Evolutionary conservation across 2,113 vertebrate species (phyloP).

Genomic region (Struthidea cinerea): DNA sequence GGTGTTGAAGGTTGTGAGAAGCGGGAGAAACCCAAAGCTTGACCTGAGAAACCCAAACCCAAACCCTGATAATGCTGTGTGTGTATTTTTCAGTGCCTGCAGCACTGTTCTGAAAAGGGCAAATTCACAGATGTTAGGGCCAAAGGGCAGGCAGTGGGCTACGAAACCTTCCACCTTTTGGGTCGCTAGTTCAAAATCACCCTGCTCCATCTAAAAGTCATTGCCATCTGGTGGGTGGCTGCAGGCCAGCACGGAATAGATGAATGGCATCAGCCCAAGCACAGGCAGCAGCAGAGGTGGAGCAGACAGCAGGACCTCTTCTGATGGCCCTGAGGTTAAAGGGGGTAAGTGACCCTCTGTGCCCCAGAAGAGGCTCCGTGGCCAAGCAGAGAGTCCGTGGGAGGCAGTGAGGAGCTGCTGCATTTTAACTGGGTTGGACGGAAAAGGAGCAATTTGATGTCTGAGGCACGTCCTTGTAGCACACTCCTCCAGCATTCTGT

Average conservation of each 20-base stretch:
- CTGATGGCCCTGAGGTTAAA: neutral
- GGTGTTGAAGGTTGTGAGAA: neutral
- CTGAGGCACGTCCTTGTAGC: neutral
- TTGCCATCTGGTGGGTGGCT: slow-evolving; percentile 52
- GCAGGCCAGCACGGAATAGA: neutral
- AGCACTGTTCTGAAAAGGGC: neutral
- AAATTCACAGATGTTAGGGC: slow-evolving; percentile 36
- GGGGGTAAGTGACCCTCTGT: neutral
- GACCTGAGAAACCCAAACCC: no score
- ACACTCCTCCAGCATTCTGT: neutral
- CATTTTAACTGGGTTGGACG: neutral
- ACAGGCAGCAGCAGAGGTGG: neutral
- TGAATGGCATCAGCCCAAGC: neutral
- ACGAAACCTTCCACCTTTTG: slow-evolving; percentile 8
- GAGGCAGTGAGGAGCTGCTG: neutral
- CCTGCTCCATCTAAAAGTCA: slow-evolving; percentile 26
- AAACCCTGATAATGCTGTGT: neutral
- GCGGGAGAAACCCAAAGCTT: neutral
- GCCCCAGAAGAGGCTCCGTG: neutral
- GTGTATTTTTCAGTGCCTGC: slow-evolving; percentile 1
- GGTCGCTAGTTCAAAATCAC: slow-evolving; percentile 17
- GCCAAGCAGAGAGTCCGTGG: neutral
- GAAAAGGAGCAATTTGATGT: neutral
- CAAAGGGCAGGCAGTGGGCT: slow-evolving; percentile 17
- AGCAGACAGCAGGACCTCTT: neutral